phyloP scores from a whole-genome alignment of 2,113 vertebrate genomes.

The Poeciliopsis retropinna region DNA sequence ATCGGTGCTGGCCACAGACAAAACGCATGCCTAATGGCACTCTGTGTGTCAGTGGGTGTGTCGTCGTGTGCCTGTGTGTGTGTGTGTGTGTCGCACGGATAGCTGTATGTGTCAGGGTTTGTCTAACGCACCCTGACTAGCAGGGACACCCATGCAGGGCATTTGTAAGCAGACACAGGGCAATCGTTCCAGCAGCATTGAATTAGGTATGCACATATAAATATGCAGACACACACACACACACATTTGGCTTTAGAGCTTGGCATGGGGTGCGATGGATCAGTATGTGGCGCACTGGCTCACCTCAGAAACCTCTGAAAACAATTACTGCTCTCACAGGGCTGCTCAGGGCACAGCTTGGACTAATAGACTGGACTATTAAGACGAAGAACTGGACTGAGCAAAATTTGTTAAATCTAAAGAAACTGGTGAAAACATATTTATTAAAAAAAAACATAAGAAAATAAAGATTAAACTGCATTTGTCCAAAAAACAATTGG shows the following conservation, averaged over 20 bases:
- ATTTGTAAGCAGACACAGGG: slow-evolving; percentile 71
- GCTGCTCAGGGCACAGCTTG: slow-evolving; percentile 68
- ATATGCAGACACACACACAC: slow-evolving; percentile 36
- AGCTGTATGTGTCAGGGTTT: slow-evolving; percentile 68
- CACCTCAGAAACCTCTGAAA: slow-evolving; percentile 77
- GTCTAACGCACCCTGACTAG: slow-evolving; percentile 70
- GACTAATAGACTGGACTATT: slow-evolving; percentile 61
- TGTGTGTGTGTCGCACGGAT: slow-evolving; percentile 39
- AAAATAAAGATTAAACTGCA: slow-evolving; percentile 46
- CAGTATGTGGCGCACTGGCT: slow-evolving; percentile 72
- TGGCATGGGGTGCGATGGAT: slow-evolving; percentile 71
- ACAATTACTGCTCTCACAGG: slow-evolving; percentile 76
- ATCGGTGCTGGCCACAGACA: slow-evolving; percentile 67
- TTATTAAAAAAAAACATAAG: slow-evolving; percentile 32
- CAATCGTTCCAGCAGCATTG: slow-evolving; percentile 69
- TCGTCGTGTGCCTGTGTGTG: slow-evolving; percentile 17
- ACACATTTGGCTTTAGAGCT: slow-evolving; percentile 73
- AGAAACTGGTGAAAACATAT: slow-evolving; percentile 29
- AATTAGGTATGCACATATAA: slow-evolving; percentile 65
- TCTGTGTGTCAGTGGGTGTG: slow-evolving; percentile 45
- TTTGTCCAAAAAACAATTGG: slow-evolving; percentile 51
- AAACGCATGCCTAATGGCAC: slow-evolving; percentile 67
- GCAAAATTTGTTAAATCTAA: slow-evolving; percentile 18
- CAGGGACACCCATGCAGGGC: slow-evolving; percentile 76
- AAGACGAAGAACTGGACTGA: slow-evolving; percentile 9